Evolutionary conservation across 2,888 invertebrate species (phyloP), one percentile per base, ranked within the genome.

Genomic region (Lasius fuliginosus): DNA sequence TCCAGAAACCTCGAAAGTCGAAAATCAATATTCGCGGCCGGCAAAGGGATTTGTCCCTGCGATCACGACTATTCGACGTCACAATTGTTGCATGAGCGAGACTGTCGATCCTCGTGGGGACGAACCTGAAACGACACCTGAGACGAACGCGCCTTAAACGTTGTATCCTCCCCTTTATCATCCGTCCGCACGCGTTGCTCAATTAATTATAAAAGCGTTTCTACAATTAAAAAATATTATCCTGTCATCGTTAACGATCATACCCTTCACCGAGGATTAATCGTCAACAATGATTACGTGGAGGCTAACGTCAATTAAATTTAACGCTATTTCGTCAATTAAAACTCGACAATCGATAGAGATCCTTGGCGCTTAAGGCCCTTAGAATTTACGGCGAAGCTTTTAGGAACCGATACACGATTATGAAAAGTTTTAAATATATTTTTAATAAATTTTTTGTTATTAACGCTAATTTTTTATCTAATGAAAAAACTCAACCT

Each of bases 1-100:
- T 93, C 93, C 84, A 92, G 93, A 93, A 92, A 92, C 92, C 92
- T 92, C 90, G 89, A 91, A 91, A 89, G 83, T 62, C 58, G 69
- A 88, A 83, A 87, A 90, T 90, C 90, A 90, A 90, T 90, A 90
- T 85, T 42, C 18, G 46, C 68, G 84, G 58, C 36, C 42, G 83
- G 62, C 65, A 82, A 79, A 85, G 77, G 83, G 83, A 84, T 85
- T 71, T 76, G 84, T 73, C 82, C 85, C 65, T 69, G 11, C 84
- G 83, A 56, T 71, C 82, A 81, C 82, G 53, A 73, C 42, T 56
- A 27, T 15, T 83, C 85, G 88, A 89, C 88, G 89, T 89, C 89
- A 87, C 73, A 85, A 40, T 64, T 69, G 79, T 86, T 86, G 83
- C 85, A 81, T 83, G 46, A 77, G 84, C 77, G 71, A 77, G 82